A percentile compares a stretch with the other conserved stretches of the same genome.
Evolutionary conservation across 2,888 invertebrate genomes (phyloP).

Genomic region (Serripes groenlandicus): DNA sequence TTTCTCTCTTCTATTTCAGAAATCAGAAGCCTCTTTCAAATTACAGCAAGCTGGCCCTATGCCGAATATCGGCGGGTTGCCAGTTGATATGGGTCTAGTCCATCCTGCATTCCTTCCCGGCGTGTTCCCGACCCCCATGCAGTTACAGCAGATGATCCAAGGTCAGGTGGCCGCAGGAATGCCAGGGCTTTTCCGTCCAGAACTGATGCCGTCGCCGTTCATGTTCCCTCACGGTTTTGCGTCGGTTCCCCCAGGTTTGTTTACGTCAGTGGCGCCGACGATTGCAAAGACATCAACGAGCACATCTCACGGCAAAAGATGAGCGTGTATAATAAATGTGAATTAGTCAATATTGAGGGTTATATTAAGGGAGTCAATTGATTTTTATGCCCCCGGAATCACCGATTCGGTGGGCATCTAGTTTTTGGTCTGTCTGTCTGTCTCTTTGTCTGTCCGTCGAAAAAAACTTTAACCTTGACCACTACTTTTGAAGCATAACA

Average conservation of each 20-base stretch:
- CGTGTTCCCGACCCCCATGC: conserved; percentile 64
- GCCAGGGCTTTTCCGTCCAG: conserved; percentile 51
- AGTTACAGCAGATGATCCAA: conserved; percentile 67
- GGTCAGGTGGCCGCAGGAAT: conserved; percentile 64
- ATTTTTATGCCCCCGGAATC: too few species aligned
- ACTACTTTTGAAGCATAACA: too few species aligned
- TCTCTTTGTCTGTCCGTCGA: too few species aligned
- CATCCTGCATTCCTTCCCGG: conserved; percentile 64
- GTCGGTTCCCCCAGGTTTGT: conserved; percentile 40
- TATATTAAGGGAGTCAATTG: too few species aligned
- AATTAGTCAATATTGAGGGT: too few species aligned
- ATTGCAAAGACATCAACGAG: conserved; percentile 33
- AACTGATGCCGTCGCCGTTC: conserved; percentile 35
- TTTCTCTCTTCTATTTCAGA: conserved; percentile 32
- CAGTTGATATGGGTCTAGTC: conserved; percentile 56
- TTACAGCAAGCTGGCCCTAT: conserved; percentile 22
- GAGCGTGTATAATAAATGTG: too few species aligned
- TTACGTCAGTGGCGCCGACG: conserved; percentile 41
- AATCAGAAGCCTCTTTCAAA: conserved; percentile 12
- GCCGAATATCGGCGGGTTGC: conserved; percentile 54
- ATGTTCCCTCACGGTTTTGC: conserved; percentile 58
- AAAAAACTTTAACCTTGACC: too few species aligned
- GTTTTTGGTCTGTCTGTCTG: too few species aligned
- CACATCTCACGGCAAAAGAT: conserved; percentile 11
- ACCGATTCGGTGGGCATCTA: too few species aligned